A percentile compares a stretch with the other conserved stretches of the same genome.
phyloP scores from a whole-genome alignment of 2,797 vertebrate species.

The Microctenopoma stevenorrisi region DNA sequence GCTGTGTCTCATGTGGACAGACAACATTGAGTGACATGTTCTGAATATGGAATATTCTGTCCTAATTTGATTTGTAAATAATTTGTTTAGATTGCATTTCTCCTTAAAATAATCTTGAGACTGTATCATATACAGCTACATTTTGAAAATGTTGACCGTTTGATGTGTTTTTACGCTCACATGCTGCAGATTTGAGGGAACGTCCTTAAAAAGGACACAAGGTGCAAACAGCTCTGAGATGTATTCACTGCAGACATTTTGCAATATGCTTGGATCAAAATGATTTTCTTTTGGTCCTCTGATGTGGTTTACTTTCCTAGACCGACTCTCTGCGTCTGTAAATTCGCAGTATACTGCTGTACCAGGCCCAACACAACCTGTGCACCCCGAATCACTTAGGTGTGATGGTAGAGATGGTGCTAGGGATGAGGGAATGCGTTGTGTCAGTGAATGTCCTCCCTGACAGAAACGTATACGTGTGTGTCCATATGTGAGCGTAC shows the following conservation, averaged over 20 bases:
- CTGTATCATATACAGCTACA: background rate
- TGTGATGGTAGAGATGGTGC: no score
- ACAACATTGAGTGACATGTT: background rate
- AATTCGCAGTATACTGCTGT: no score
- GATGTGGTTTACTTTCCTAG: no score
- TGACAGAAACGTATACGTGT: background rate
- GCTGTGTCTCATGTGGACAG: background rate
- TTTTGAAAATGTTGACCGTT: background rate
- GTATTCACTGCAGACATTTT: no score
- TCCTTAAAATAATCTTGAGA: background rate
- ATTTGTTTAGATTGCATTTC: background rate
- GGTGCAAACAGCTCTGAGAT: no score
- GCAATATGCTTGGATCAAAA: no score
- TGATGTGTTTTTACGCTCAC: background rate
- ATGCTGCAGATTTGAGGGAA: background rate
- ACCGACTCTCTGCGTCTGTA: no score
- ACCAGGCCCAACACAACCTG: no score
- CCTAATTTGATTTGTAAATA: background rate
- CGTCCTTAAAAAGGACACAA: background rate
- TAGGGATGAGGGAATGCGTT: no score
- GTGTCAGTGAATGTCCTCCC: background rate
- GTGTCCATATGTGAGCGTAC: background rate
- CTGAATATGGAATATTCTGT: background rate
- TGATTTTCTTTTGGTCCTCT: no score
- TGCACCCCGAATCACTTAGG: no score